These are phyloP conservation scores for Chionomys nivalis DNA, from an alignment of 2,113 vertebrate genomes.

Conservation along the genomic window DNA sequence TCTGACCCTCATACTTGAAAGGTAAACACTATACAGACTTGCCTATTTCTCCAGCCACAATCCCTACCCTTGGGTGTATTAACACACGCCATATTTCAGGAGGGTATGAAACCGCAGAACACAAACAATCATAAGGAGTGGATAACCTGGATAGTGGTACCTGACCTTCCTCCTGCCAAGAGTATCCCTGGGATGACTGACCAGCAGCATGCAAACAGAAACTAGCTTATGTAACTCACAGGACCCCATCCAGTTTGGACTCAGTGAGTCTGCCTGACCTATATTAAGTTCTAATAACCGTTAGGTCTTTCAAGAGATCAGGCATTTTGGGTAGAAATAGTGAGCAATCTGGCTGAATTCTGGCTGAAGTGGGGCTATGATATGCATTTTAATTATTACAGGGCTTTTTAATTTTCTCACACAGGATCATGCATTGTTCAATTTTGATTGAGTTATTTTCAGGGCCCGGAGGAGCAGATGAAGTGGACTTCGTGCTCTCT, in stretches of 20 bases:
- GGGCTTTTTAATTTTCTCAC: slow-evolving; percentile 3
- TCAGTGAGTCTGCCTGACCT: neutral
- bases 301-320: neutral
- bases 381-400: neutral
- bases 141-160: neutral
- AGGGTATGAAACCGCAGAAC: neutral
- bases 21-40: neutral
- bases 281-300: neutral
- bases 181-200: neutral
- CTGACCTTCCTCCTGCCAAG: neutral
- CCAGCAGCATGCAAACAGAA: rapidly evolving
- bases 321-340: neutral
- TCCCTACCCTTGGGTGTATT: rapidly evolving
- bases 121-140: rapidly evolving
- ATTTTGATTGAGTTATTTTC: neutral
- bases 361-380: neutral
- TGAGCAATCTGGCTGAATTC: neutral
- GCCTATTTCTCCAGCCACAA: neutral
- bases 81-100: rapidly evolving
- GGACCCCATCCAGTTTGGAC: neutral
- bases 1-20: neutral
- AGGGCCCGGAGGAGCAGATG: neutral
- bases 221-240: neutral
- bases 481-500: rapidly evolving
- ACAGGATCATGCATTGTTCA: neutral